A percentile compares a stretch with the other conserved stretches of the same genome.
Conservation (phyloP, 1,140 invertebrate genomes). For the Heliconius nattereri region DNA sequence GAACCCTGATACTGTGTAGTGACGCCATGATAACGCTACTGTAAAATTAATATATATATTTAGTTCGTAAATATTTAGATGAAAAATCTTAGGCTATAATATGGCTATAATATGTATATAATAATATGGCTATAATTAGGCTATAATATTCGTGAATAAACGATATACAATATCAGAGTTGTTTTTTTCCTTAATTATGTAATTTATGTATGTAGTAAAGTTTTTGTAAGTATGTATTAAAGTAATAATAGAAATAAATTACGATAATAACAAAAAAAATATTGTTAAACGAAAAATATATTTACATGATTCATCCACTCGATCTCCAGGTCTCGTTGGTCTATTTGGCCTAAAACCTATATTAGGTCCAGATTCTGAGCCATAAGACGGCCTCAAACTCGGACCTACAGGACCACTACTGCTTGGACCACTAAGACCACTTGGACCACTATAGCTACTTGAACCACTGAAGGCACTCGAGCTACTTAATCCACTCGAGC, state of each 20-base stretch:
- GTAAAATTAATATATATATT: constrained; percentile 21
- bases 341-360: constrained; percentile 32
- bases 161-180: no score
- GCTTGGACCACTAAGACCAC: not conserved
- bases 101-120: no score
- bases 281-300: constrained; percentile 10
- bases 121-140: no score
- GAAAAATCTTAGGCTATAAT: no score
- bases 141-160: no score
- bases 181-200: no score
- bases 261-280: not conserved
- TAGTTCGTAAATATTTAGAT: no score
- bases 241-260: no score
- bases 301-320: constrained; percentile 57
- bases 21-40: constrained; percentile 82
- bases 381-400: constrained; percentile 26
- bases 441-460: not conserved
- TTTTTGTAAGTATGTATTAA: no score
- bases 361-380: constrained; percentile 17
- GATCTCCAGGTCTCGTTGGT: constrained; percentile 39
- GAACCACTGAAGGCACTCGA: not conserved
- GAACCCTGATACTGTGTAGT: constrained; percentile 89
- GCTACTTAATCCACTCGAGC: not conserved
- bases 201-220: no score
- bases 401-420: not conserved